Percentiles rank a stretch among this genome's conserved stretches.
These are phyloP conservation scores for Rhynchotus rufescens DNA, from an alignment of 2,797 vertebrate genomes.

Conservation along the genomic window DNA sequence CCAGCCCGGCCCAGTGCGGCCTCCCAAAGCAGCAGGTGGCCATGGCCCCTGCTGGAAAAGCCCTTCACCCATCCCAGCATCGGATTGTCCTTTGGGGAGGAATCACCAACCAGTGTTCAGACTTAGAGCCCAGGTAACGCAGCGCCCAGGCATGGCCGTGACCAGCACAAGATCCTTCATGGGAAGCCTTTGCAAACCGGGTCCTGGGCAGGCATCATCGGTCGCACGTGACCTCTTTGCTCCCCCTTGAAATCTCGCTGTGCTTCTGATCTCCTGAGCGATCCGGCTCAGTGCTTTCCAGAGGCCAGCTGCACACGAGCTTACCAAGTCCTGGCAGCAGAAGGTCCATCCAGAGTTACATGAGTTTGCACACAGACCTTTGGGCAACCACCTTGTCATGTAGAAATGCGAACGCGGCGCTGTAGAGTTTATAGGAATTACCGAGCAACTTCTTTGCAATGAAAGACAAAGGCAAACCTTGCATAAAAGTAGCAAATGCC, in stretches of 20 bases:
- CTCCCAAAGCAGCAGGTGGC: not conserved
- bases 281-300: not conserved
- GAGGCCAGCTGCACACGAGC: rapidly evolving
- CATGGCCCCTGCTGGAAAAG: not conserved
- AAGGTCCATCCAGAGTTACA: not conserved
- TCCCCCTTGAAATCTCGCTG: not conserved
- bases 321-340: not conserved
- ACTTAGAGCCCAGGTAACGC: rapidly evolving
- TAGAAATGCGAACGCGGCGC: not conserved
- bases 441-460: not conserved
- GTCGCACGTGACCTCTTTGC: not conserved
- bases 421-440: not conserved
- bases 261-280: not conserved
- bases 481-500: not conserved
- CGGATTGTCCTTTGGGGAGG: not conserved
- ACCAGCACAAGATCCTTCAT: not conserved
- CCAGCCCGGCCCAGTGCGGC: not conserved
- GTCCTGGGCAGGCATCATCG: rapidly evolving
- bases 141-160: not conserved
- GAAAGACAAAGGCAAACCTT: not conserved
- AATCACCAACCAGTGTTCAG: not conserved
- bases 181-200: not conserved
- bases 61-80: not conserved
- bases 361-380: not conserved
- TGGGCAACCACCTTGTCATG: not conserved